A percentile compares a stretch with the other conserved stretches of the same genome.
Conservation (phyloP, 2,888 invertebrate species). For the Digitonthophagus gazella region DNA sequence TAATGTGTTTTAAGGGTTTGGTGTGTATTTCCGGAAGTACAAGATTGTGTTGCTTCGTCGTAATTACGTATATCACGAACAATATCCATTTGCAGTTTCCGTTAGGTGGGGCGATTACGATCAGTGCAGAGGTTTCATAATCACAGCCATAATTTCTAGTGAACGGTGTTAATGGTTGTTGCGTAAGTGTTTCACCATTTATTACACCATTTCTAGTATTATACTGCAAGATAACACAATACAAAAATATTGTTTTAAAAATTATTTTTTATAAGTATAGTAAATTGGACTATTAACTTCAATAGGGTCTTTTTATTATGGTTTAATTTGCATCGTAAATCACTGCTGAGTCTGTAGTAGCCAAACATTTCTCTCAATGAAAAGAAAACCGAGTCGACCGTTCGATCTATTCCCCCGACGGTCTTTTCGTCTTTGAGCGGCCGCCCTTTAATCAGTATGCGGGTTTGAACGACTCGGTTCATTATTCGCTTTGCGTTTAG, state of each 20-base stretch:
- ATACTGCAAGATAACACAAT: too few species aligned
- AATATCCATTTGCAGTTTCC: background rate
- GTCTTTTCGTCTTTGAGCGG: background rate
- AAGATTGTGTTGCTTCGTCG: background rate
- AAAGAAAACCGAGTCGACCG: background rate
- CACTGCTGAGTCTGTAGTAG: background rate
- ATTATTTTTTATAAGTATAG: background rate
- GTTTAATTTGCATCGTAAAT: background rate
- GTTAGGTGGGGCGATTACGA: background rate
- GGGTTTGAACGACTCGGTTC: conserved; percentile 10
- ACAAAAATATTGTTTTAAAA: background rate
- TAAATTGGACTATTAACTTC: background rate
- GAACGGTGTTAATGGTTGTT: background rate
- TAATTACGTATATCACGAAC: background rate
- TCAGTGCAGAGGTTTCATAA: background rate
- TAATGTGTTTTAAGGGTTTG: background rate
- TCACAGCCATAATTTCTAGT: background rate
- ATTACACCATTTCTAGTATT: background rate
- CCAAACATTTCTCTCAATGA: background rate
- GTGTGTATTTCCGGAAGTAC: background rate
- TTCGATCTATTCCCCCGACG: background rate
- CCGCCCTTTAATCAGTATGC: conserved; percentile 15
- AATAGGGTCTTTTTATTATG: too few species aligned
- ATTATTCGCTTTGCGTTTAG: conserved; percentile 12
- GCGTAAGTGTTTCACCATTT: background rate